phyloP scores from a whole-genome alignment of 2,113 vertebrate genomes.

The Silurus asotus region DNA sequence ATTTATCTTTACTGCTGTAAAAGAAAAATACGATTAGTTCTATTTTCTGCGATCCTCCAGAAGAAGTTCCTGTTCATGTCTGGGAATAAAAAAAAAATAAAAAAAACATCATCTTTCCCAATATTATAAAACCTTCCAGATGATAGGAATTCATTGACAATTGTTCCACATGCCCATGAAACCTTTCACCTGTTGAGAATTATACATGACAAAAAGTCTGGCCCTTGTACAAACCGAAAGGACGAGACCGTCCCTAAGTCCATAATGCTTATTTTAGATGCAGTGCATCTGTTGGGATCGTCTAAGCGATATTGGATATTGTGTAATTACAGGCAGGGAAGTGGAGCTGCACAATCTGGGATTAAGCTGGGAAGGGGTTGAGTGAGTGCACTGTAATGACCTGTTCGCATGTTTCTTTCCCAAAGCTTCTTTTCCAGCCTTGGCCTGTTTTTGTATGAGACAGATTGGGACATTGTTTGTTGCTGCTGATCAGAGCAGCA shows the following conservation, averaged over 20 bases:
- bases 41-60: not conserved
- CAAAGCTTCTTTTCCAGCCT: conserved; percentile 62
- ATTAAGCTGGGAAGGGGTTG: conserved; percentile 65
- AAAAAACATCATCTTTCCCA: not conserved
- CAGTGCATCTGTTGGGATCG: conserved; percentile 80
- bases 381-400: conserved; percentile 68
- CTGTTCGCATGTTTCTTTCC: conserved; percentile 51
- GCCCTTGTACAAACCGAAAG: conserved; percentile 57
- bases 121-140: not conserved
- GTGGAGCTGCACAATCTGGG: conserved; percentile 72
- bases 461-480: conserved; percentile 24
- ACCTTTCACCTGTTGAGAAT: conserved; percentile 38
- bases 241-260: conserved; percentile 67
- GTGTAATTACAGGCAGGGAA: conserved; percentile 78
- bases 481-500: conserved; percentile 12
- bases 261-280: conserved; percentile 78
- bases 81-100: not conserved
- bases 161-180: not conserved
- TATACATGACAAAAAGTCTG: conserved; percentile 22
- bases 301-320: conserved; percentile 66
- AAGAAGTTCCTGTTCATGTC: not conserved
- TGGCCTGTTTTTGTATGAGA: conserved; percentile 47
- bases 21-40: not conserved
- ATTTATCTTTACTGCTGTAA: not conserved
- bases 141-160: not conserved